phyloP scores from a whole-genome alignment of 2,113 vertebrate species.

The Brachypteracias leptosomus region DNA sequence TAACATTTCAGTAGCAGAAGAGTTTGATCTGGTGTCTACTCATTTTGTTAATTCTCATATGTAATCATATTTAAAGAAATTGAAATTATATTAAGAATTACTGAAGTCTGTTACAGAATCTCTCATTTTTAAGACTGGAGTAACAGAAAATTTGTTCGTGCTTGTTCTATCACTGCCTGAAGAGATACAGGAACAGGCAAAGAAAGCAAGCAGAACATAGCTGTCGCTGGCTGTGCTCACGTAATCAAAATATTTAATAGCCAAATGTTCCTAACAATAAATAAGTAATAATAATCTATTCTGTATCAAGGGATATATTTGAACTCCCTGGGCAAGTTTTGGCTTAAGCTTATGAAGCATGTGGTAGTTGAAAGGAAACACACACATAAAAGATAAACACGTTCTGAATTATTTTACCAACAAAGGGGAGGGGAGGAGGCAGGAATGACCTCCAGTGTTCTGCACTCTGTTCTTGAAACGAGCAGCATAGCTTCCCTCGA shows the following conservation, averaged over 20 bases:
- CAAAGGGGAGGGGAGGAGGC: not conserved
- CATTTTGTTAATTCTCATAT: not conserved
- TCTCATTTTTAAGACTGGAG: not conserved
- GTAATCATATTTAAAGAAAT: not conserved
- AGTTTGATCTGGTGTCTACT: not conserved
- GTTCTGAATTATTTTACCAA: not conserved
- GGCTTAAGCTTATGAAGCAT: not conserved
- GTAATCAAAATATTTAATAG: conserved; percentile 30
- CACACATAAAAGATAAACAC: not conserved
- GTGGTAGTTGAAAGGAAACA: not conserved
- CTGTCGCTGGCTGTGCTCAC: not conserved
- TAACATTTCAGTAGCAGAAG: not conserved
- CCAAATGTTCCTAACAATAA: not conserved
- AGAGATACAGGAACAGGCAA: not conserved
- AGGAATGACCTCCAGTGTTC: not conserved
- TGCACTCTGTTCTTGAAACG: not conserved
- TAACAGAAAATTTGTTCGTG: not conserved
- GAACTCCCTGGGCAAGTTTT: not conserved
- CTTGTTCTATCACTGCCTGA: not conserved
- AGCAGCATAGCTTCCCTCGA: not conserved
- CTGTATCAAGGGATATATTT: not conserved
- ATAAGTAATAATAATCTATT: not conserved
- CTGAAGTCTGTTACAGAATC: not conserved
- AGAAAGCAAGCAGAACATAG: not conserved
- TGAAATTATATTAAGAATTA: not conserved